phyloP scores from a whole-genome alignment of 2,888 invertebrate species.

The Drosophila mettleri region DNA sequence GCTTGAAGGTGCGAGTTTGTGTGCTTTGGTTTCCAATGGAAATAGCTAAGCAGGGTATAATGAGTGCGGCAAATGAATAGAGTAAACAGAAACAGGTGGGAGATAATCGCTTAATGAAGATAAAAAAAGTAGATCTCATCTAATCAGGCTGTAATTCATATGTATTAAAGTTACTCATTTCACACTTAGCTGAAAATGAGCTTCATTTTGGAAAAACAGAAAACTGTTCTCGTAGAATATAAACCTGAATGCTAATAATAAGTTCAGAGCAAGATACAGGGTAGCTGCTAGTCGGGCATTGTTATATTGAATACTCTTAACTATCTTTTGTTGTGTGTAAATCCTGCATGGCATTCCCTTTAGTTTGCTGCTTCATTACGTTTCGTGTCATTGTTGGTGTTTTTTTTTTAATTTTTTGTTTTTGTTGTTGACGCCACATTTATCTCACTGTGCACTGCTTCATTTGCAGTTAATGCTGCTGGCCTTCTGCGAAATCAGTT shows the following conservation, averaged over 20 bases:
- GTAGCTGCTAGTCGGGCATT: background rate
- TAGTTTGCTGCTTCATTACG: constrained; percentile 64
- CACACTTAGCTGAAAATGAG: no score
- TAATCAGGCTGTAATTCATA: no score
- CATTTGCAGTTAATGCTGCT: constrained; percentile 63
- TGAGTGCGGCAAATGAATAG: background rate
- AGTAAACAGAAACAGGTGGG: background rate
- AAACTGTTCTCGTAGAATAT: background rate
- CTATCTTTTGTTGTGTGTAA: constrained; percentile 5
- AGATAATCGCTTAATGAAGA: background rate
- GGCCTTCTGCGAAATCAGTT: constrained; percentile 79
- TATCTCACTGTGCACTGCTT: constrained; percentile 39
- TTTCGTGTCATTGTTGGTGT: constrained; percentile 51
- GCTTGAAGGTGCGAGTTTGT: constrained; percentile 1
- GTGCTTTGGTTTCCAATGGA: constrained; percentile 27
- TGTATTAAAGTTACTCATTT: no score
- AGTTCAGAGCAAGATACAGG: background rate
- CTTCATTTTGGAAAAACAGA: no score
- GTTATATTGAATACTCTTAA: background rate
- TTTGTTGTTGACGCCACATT: constrained; percentile 33
- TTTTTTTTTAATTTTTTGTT: constrained; percentile 30
- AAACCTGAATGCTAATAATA: background rate
- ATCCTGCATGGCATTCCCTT: constrained; percentile 11
- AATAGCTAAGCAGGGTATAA: background rate
- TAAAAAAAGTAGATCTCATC: background rate